Conservation (phyloP, 2,888 invertebrate genomes). For the Aphidius colemani region DNA sequence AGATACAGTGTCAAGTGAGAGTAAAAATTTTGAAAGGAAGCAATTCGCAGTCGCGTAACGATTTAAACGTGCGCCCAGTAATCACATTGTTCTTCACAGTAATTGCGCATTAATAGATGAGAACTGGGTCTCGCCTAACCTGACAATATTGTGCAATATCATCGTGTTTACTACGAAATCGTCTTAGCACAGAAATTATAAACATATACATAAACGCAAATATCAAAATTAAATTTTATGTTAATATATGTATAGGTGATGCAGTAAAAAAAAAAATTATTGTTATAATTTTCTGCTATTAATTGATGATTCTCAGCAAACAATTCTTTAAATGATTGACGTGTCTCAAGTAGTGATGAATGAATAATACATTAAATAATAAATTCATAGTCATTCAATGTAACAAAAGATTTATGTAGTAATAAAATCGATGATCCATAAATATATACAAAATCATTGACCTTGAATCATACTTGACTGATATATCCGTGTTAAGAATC, state of each 20-base stretch:
- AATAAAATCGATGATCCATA: no score
- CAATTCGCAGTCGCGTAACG: slow-evolving; percentile 42
- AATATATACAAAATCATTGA: no score
- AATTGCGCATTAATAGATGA: slow-evolving; percentile 55
- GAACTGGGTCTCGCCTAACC: slow-evolving; percentile 48
- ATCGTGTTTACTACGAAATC: slow-evolving; percentile 20
- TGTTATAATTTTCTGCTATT: slow-evolving; percentile 15
- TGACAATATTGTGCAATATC: slow-evolving; percentile 39
- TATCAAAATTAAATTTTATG: neutral
- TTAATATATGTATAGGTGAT: neutral
- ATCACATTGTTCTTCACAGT: slow-evolving; percentile 51
- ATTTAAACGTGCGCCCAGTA: slow-evolving; percentile 45
- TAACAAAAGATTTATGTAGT: no score
- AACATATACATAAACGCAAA: no score
- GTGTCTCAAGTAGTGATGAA: slow-evolving; percentile 16
- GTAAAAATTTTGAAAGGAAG: slow-evolving; percentile 32
- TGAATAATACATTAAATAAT: no score
- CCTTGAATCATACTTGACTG: no score
- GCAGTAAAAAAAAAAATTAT: neutral
- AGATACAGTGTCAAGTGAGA: slow-evolving; percentile 17
- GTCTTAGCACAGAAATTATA: neutral
- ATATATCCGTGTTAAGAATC: no score
- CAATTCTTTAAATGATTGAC: slow-evolving; percentile 16
- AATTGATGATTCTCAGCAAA: slow-evolving; percentile 14
- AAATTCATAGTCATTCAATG: no score